phyloP scores from a whole-genome alignment of 2,113 vertebrate species.

The Panthera uncia region DNA sequence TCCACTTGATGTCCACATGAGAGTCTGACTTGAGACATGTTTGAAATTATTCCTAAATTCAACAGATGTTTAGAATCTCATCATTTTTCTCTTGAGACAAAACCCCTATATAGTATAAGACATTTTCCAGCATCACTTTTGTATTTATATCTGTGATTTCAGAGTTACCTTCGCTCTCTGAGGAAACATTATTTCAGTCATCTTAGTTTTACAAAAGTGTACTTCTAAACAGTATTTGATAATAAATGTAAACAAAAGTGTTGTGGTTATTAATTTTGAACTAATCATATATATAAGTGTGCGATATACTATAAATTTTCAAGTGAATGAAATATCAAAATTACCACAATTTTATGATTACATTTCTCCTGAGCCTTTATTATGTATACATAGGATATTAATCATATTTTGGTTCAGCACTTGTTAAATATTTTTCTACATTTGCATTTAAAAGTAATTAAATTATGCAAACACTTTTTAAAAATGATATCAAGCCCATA shows the following conservation, averaged over 20 bases:
- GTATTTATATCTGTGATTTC: not conserved
- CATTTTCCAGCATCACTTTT: not conserved
- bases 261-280: not conserved
- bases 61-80: not conserved
- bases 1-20: not conserved
- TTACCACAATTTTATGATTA: not conserved
- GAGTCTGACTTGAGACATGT: not conserved
- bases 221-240: not conserved
- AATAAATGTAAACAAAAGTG: not conserved
- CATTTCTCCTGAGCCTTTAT: not conserved
- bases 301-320: not conserved
- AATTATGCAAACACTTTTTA: not conserved
- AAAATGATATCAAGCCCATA: not conserved
- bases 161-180: not conserved
- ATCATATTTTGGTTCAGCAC: not conserved
- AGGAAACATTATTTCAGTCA: not conserved
- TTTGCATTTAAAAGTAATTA: constrained; percentile 3
- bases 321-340: not conserved
- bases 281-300: not conserved
- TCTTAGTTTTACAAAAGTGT: not conserved
- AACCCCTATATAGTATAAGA: not conserved
- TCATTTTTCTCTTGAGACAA: not conserved
- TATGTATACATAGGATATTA: not conserved
- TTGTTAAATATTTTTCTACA: not conserved
- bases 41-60: constrained; percentile 1